Conservation (phyloP, 1,140 invertebrate species). For the Heliconius himera region DNA sequence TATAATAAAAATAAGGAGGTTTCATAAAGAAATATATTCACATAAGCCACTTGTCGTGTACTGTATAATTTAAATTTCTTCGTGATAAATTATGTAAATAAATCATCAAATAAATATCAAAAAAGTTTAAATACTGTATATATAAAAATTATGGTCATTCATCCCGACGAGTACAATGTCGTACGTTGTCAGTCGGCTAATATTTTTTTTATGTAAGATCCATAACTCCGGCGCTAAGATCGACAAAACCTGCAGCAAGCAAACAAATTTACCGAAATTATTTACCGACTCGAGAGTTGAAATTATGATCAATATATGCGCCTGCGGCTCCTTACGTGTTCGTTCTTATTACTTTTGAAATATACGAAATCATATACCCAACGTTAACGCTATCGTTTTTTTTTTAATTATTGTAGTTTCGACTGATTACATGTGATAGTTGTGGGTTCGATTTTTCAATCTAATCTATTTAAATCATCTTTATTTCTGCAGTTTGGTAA, state of each 20-base stretch:
- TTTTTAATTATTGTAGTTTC: too few species aligned
- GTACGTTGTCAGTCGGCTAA: constrained; percentile 36
- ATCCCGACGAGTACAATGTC: background rate
- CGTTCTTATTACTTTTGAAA: constrained; percentile 33
- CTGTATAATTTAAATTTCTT: too few species aligned
- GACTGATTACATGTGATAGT: too few species aligned
- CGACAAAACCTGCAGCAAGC: constrained; percentile 63
- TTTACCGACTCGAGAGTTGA: constrained; percentile 59
- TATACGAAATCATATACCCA: constrained; percentile 22
- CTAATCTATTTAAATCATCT: too few species aligned
- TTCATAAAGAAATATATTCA: too few species aligned
- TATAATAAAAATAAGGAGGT: too few species aligned
- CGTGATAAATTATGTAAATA: background rate
- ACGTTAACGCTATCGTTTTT: background rate
- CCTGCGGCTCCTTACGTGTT: constrained; percentile 49
- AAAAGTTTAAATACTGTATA: background rate
- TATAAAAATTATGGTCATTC: background rate
- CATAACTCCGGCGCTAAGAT: constrained; percentile 64
- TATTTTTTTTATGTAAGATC: constrained; percentile 60
- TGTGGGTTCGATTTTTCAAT: too few species aligned
- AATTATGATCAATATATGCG: constrained; percentile 70
- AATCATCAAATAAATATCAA: background rate
- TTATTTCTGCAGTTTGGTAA: too few species aligned
- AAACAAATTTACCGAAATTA: constrained; percentile 78
- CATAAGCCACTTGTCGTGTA: too few species aligned